These are phyloP conservation scores for Sipha flava DNA, from an alignment of 1,140 invertebrate genomes.

Conservation along the genomic window DNA sequence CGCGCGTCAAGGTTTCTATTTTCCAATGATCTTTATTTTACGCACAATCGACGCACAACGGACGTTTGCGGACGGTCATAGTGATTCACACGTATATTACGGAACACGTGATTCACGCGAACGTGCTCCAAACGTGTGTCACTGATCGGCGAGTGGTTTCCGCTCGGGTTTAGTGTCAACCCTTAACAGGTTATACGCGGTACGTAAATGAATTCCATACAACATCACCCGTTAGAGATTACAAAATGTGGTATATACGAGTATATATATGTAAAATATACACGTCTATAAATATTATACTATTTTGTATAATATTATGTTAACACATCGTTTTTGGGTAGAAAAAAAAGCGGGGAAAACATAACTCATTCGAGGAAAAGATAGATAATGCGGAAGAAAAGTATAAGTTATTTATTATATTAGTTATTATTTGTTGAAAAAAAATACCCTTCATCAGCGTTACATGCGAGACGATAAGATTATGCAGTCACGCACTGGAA, in stretches of 20 bases:
- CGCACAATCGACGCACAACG: no score
- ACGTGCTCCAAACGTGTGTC: neutral
- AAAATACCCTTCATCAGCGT: no score
- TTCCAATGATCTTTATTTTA: no score
- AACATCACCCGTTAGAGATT: neutral
- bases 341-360: neutral
- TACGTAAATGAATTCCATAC: neutral
- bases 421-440: no score
- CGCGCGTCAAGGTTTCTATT: no score
- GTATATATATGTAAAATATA: neutral
- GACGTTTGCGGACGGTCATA: neutral
- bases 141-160: neutral
- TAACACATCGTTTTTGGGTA: no score
- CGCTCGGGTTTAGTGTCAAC: neutral
- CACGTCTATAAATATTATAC: no score
- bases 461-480: neutral
- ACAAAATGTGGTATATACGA: neutral
- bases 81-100: neutral
- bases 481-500: neutral
- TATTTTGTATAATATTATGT: no score
- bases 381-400: neutral
- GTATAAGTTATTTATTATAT: no score
- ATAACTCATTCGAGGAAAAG: neutral
- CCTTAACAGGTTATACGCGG: neutral
- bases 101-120: conserved; percentile 9